A percentile compares a stretch with the other conserved stretches of the same genome.
Conservation (phyloP, 2,888 invertebrate genomes). For the Drosophila picticornis region DNA sequence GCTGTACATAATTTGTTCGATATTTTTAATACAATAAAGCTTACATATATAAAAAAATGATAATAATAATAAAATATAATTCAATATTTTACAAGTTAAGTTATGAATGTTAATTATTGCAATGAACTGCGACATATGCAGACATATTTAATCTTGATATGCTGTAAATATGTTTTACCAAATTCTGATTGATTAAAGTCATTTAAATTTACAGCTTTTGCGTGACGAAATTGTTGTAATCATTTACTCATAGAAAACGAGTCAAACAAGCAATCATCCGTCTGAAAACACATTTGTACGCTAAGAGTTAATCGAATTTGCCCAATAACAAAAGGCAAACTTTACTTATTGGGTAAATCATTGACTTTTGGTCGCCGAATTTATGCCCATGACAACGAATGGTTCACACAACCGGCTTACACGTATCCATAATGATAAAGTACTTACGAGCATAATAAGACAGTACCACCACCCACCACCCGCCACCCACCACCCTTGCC, state of each 20-base stretch:
- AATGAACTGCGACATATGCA: no score
- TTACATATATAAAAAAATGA: not conserved
- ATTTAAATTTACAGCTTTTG: not conserved
- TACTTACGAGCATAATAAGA: constrained; percentile 12
- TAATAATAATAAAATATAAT: not conserved
- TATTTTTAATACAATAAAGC: not conserved
- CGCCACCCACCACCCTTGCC: no score
- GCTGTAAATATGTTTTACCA: not conserved
- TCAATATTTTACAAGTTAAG: not conserved
- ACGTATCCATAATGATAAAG: constrained; percentile 4
- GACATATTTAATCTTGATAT: not conserved
- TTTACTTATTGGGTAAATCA: not conserved
- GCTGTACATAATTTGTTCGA: not conserved
- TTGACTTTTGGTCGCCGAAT: not conserved
- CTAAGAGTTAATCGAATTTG: not conserved
- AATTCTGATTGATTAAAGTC: not conserved
- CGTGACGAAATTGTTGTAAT: not conserved
- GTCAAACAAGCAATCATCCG: not conserved
- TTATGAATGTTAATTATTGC: no score
- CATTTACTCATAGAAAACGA: not conserved
- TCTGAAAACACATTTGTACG: not conserved
- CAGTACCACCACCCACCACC: no score
- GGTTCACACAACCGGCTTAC: constrained; percentile 4
- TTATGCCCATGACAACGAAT: not conserved
- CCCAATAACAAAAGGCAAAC: not conserved